Evolutionary conservation across 2,113 vertebrate genomes (phyloP).

Genomic region (Xiphophorus couchianus): DNA sequence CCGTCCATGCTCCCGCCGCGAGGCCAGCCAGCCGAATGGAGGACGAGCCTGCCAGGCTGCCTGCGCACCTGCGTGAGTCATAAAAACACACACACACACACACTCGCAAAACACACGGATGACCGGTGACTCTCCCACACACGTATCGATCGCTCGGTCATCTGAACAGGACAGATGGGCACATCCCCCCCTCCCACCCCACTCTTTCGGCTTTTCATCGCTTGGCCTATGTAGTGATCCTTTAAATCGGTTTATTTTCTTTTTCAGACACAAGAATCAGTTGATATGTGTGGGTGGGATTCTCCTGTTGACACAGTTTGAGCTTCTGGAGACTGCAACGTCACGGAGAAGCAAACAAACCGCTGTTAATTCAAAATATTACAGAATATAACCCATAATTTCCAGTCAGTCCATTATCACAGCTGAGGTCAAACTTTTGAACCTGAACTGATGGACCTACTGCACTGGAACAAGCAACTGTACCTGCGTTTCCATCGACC

Average conservation of each 20-base stretch:
- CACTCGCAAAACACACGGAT: constrained; percentile 38
- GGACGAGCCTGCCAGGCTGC: constrained; percentile 91
- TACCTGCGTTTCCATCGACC: too few species aligned
- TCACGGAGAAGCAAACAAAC: constrained; percentile 1
- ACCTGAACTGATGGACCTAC: too few species aligned
- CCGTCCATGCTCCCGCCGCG: constrained; percentile 91
- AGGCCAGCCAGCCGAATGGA: constrained; percentile 91
- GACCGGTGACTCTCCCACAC: constrained; percentile 41
- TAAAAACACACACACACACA: constrained; percentile 16
- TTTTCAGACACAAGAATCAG: not conserved
- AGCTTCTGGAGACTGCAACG: not conserved
- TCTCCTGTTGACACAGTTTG: not conserved
- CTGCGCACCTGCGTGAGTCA: constrained; percentile 95
- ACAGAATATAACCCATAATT: not conserved
- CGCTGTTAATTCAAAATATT: not conserved
- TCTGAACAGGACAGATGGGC: not conserved
- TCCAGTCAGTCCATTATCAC: too few species aligned
- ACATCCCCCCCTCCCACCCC: not conserved
- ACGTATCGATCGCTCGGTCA: constrained; percentile 30
- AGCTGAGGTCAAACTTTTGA: too few species aligned
- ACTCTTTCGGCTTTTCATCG: not conserved
- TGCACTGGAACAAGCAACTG: too few species aligned
- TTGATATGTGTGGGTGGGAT: not conserved
- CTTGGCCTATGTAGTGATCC: not conserved
- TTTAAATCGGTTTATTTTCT: constrained; percentile 26